Percentiles rank a stretch among this genome's conserved stretches.
Evolutionary conservation across 2,113 vertebrate genomes (phyloP).

Genomic region (Cavia porcellus): DNA sequence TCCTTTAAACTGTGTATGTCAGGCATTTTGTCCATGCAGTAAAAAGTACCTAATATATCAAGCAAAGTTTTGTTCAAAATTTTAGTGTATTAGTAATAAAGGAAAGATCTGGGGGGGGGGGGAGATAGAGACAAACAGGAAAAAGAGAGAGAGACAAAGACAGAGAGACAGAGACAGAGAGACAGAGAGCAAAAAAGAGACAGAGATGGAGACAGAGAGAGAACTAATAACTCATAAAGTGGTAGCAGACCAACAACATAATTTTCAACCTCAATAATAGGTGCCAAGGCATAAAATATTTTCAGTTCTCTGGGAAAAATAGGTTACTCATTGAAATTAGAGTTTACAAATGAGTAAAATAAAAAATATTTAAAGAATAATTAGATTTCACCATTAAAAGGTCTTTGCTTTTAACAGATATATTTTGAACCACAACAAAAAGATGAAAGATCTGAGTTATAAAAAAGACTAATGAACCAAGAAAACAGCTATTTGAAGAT

Average conservation of each 20-base stretch:
- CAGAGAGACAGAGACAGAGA: neutral
- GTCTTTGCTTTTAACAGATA: neutral
- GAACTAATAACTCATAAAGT: neutral
- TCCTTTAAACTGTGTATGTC: neutral
- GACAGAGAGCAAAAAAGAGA: neutral
- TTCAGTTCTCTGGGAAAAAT: neutral
- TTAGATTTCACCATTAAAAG: neutral
- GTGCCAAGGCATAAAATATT: neutral
- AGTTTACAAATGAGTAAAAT: constrained; percentile 47
- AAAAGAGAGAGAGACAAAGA: neutral
- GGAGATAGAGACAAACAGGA: neutral
- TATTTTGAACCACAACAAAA: neutral
- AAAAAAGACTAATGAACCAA: neutral
- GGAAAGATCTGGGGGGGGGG: neutral
- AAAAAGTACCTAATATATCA: neutral
- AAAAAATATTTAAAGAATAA: neutral
- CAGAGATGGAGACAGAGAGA: neutral
- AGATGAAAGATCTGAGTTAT: neutral
- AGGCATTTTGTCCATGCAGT: neutral
- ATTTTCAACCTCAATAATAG: neutral
- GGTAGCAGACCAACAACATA: neutral
- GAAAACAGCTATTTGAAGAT: neutral
- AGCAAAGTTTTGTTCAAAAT: neutral
- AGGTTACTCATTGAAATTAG: neutral
- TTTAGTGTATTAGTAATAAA: neutral